Evolutionary conservation across 2,797 vertebrate genomes (phyloP), one percentile per base, ranked within the genome.

Genomic region (Podargus strigoides): DNA sequence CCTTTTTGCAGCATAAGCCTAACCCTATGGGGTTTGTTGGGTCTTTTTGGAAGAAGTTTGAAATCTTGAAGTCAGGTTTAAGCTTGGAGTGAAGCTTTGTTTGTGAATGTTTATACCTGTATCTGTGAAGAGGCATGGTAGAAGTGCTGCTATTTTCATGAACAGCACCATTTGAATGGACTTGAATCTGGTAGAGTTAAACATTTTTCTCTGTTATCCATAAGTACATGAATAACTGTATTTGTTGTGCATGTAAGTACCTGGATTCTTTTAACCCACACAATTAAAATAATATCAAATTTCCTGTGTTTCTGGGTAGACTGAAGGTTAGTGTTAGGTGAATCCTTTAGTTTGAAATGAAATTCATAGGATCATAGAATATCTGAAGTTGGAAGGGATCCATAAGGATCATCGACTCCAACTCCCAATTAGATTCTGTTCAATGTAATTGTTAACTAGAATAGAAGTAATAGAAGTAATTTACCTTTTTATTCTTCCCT

Each of bases 401-500:
- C 6, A 4, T 15, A 60, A 49, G 36, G 21, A n/a, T 76, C 56
- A 32, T 39, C 4, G 10, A 39, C 12, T 60, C 44, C 36, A 76
- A 27, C 28, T 76, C 44, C 4, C 23, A n/a, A 10, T 14, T 15
- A 46, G 5, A 56, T 58, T 67, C 80, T 89, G 24, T 76, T 90
- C 13, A 20, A 9, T 72, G 30, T 70, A 69, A 44, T 52, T 69
- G n/a, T 68, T 80, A 32, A n/a, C 30, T 77, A n/a, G 49, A 77
- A 23, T 23, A 59, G n/a, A 83, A 92, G 8, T 81, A 77, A 23
- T 23, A 59, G n/a, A 83, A 92, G 8, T 81, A 72, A 88, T 70
- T 74, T 42, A 34, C 5, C 7, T 79, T 32, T 89, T 91, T 96
- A 94, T 92, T 62, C 68, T 89, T 69, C 75, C 62, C 44, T 97